Percentiles rank a stretch among this genome's conserved stretches.
These are phyloP conservation scores for Chanos chanos DNA, from an alignment of 2,797 vertebrate species.

Conservation along the genomic window DNA sequence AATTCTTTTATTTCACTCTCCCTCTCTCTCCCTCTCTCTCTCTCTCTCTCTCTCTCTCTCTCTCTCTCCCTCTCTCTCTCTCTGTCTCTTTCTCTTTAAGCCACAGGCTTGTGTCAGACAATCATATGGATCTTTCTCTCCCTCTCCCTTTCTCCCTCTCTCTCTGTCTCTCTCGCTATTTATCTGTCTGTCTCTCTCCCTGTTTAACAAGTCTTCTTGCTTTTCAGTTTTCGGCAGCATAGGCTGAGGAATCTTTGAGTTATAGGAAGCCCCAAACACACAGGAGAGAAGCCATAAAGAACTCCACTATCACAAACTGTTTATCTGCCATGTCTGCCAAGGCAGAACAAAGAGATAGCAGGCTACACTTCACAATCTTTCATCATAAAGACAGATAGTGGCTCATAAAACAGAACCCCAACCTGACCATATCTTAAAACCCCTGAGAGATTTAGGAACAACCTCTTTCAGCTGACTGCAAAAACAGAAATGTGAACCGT, in stretches of 20 bases:
- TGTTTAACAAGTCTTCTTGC: no score
- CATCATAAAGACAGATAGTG: no score
- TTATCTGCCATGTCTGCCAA: background rate
- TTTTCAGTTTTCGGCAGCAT: constrained; percentile 23
- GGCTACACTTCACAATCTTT: no score
- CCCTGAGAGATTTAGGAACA: no score
- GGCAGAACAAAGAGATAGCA: background rate
- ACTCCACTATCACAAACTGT: background rate
- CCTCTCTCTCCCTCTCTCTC: background rate
- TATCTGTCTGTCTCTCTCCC: no score
- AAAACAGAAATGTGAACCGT: no score
- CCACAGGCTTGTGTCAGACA: no score
- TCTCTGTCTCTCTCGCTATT: background rate
- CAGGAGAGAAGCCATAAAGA: constrained; percentile 2
- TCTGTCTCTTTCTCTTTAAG: no score
- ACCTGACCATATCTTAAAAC: no score
- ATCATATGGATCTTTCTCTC: background rate
- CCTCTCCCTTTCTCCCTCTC: background rate
- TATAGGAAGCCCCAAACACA: constrained; percentile 4
- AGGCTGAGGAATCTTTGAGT: constrained; percentile 11
- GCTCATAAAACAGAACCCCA: no score
- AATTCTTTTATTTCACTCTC: constrained; percentile 5
- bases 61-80: background rate
- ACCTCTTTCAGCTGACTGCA: no score
- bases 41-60: background rate